Base-by-base conservation (phyloP, 2,888 invertebrate species). In the Reticulitermes lucifugus region DNA sequence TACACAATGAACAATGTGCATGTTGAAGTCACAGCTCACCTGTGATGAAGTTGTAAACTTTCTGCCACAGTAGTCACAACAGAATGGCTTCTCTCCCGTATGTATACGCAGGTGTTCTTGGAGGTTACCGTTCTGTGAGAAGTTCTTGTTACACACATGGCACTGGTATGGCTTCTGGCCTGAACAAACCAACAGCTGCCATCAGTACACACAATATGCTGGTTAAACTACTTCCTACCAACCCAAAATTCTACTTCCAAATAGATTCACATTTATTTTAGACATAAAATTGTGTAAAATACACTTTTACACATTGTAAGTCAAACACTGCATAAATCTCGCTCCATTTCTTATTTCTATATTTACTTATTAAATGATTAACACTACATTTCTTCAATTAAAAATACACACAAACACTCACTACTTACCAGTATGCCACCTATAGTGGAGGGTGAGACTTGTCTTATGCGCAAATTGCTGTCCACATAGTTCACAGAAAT, bases 71-170 rank as follows among this genome's bases (percentile, higher is more conserved):
- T 92, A 91, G 71, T 92, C 90, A 89, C 96, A 97, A 87, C 92
- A 91, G 90, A 94, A 96, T 0, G 96, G 97, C 88, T 95, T 95
- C 90, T 96, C 96, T 0, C 96, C 95, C 0, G 94, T 96, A 90
- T 96, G 96, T 88, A 95, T 95, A 85, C 96, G 93, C 90, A 93
- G 92, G 90, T 96, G 96, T 88, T 96, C 96, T 71, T 94, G 93
- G 85, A 96, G 91, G 91, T 96, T 96, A 85, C 96, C 96, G 89
- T 94, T 95, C 90, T 96, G 96, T 0, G 94, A 94, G 90, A 96
- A 96, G 82, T 93, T 92, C 90, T 96, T 96, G 84, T 93, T 92
- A 90, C 96, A 96, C 25, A 93, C 92, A 83, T 93, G 91, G 89
- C 96, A 96, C 81, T 92, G 91, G 90, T 92, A 95, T 0, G 95